Evolutionary conservation across 2,797 vertebrate species (phyloP).

Genomic region (Pantherophis vulpinus): DNA sequence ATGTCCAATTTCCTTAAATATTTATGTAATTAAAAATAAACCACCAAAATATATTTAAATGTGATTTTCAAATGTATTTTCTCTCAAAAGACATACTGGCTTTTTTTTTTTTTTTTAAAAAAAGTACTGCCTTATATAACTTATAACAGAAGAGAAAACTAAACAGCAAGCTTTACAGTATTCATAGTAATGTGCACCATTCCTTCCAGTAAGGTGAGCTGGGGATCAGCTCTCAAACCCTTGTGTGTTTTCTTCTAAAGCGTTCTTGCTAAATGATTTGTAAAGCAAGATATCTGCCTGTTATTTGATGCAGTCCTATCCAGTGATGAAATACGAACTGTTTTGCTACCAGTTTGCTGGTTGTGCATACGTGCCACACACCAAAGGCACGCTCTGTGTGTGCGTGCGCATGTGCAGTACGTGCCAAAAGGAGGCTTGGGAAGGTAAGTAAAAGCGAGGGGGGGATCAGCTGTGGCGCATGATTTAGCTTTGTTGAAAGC

Average conservation of each 20-base stretch:
- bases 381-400: too few species aligned
- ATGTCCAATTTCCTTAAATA: not conserved
- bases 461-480: too few species aligned
- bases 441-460: too few species aligned
- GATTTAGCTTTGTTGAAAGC: too few species aligned
- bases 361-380: too few species aligned
- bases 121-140: not conserved
- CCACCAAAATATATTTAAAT: not conserved
- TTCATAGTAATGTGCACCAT: not conserved
- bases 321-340: too few species aligned
- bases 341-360: too few species aligned
- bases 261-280: not conserved
- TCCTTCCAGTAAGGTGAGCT: not conserved
- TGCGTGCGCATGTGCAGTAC: too few species aligned
- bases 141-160: not conserved
- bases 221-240: not conserved
- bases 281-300: not conserved
- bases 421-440: too few species aligned
- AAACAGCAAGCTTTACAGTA: not conserved
- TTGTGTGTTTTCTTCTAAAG: not conserved
- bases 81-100: not conserved
- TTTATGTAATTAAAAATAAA: not conserved
- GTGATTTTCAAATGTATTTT: not conserved
- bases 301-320: not conserved
- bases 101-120: not conserved